phyloP scores from a whole-genome alignment of 64 coral and sea anemone genomes.

The Dendrophyllia cribrosa region DNA sequence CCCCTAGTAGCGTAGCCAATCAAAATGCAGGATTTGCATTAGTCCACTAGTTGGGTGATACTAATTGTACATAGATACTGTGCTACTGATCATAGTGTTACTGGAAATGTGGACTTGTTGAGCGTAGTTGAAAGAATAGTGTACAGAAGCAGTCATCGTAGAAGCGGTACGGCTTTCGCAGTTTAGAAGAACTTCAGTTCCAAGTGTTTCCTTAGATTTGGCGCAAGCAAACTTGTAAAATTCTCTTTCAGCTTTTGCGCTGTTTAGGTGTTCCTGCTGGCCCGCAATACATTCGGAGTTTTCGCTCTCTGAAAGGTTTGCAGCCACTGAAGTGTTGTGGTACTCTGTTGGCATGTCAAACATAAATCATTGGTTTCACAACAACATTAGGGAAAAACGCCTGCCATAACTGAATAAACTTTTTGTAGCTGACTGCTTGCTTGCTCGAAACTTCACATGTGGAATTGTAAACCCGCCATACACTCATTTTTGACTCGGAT shows the following conservation, averaged over 20 bases:
- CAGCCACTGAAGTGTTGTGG: constrained; percentile 28
- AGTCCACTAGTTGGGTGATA: too few relatives aligned
- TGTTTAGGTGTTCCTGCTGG: constrained; percentile 42
- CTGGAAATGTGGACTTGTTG: constrained; percentile 57
- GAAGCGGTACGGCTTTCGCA: too few relatives aligned
- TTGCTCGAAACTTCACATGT: background rate
- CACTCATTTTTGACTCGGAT: constrained; percentile 33
- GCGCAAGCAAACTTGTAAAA: constrained; percentile 22
- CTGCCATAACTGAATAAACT: constrained; percentile 56
- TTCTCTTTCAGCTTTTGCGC: constrained; percentile 49
- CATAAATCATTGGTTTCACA: constrained; percentile 54
- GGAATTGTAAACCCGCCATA: constrained; percentile 27
- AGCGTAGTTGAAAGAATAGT: constrained; percentile 44
- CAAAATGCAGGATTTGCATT: too few relatives aligned
- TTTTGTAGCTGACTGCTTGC: constrained; percentile 19
- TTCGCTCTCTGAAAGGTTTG: constrained; percentile 48
- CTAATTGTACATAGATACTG: too few relatives aligned
- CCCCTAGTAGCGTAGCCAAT: too few relatives aligned
- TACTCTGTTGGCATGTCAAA: constrained; percentile 64
- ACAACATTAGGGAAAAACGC: constrained; percentile 37
- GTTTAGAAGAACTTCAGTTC: background rate
- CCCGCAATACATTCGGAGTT: constrained; percentile 41
- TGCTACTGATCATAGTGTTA: constrained; percentile 22
- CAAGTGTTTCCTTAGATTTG: constrained; percentile 6
- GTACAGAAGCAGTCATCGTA: background rate